Evolutionary conservation across 2,113 vertebrate species (phyloP).

Genomic region (Benitochromis conjunctus): DNA sequence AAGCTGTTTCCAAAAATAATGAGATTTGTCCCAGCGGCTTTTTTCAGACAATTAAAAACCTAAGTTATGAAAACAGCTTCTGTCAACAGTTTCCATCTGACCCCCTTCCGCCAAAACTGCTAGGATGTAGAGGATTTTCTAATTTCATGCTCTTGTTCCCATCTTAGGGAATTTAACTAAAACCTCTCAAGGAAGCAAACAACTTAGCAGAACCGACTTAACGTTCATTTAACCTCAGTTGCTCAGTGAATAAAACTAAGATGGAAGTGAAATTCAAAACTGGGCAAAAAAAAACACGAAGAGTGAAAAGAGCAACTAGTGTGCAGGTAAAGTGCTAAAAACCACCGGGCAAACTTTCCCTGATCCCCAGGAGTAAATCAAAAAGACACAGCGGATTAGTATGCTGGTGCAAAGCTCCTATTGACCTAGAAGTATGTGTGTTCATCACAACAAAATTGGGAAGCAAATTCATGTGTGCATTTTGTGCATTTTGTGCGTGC

Average conservation of each 20-base stretch:
- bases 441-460: conserved; percentile 38
- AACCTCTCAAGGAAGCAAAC: conserved; percentile 22
- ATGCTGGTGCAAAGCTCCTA: conserved; percentile 41
- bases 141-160: conserved; percentile 41
- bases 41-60: neutral
- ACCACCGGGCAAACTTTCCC: conserved; percentile 32
- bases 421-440: conserved; percentile 53
- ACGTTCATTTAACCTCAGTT: conserved; percentile 7
- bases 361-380: conserved; percentile 44
- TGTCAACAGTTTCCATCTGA: neutral
- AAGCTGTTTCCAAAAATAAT: neutral
- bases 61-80: neutral
- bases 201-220: conserved; percentile 20
- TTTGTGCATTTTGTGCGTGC: neutral
- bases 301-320: conserved; percentile 19
- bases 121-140: conserved; percentile 10
- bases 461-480: conserved; percentile 9
- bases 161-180: conserved; percentile 8
- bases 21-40: neutral
- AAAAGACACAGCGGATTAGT: conserved; percentile 45
- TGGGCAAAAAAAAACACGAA: neutral
- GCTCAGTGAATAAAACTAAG: neutral
- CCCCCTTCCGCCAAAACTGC: neutral
- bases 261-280: neutral
- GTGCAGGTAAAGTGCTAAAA: conserved; percentile 8